Percentiles rank a stretch among this genome's conserved stretches.
phyloP scores from a whole-genome alignment of 2,113 vertebrate genomes.

The Scomber scombrus region DNA sequence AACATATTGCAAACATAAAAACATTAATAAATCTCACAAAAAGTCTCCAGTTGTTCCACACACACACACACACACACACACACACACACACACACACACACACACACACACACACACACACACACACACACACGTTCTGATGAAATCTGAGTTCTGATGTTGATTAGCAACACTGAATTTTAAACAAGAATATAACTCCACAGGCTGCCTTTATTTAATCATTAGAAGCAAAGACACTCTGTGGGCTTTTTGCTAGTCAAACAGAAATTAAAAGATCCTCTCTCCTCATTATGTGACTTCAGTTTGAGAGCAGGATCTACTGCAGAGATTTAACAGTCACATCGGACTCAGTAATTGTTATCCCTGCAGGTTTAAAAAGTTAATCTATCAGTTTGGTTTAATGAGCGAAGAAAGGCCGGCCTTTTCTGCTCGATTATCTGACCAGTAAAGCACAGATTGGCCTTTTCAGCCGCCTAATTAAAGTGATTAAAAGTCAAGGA shows the following conservation, averaged over 20 bases:
- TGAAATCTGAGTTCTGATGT: too few relatives aligned
- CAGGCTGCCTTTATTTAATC: neutral
- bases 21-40: neutral
- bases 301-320: neutral
- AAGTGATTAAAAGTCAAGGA: slow-evolving; percentile 54
- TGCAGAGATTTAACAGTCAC: slow-evolving; percentile 3
- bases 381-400: slow-evolving; percentile 15
- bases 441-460: slow-evolving; percentile 28
- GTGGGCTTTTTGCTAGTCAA: neutral
- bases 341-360: neutral
- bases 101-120: too few relatives aligned
- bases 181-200: neutral
- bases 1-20: neutral
- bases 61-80: too few relatives aligned
- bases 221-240: neutral
- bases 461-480: slow-evolving; percentile 71
- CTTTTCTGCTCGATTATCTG: slow-evolving; percentile 4
- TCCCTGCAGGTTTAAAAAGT: slow-evolving; percentile 18
- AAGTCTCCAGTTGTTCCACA: neutral
- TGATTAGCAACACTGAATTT: neutral
- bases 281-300: slow-evolving; percentile 6
- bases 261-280: neutral
- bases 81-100: too few relatives aligned
- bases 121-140: too few relatives aligned
- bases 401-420: slow-evolving; percentile 24